Evolutionary conservation across 2,797 vertebrate genomes (phyloP), one percentile per base, ranked within the genome.

Genomic region (Enoplosus armatus): DNA sequence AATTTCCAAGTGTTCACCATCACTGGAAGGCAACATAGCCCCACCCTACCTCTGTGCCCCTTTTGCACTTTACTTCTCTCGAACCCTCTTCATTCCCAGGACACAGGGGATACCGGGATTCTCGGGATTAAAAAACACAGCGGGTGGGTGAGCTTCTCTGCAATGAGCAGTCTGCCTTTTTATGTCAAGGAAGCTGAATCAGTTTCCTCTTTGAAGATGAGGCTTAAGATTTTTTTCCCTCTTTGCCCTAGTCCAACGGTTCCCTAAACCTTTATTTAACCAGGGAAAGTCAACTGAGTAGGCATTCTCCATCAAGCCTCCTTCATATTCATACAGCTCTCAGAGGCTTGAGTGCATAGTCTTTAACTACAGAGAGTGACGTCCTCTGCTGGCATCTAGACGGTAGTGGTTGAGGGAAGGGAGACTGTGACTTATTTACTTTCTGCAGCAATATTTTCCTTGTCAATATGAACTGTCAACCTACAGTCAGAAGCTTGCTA

Each of bases 121-220:
- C 55, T 76, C 39, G 10, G 84, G 79, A 89, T 84, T 86, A 83
- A 84, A 63, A 73, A 61, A 50, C 27, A 41, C 72, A 82, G 80
- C 37, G 3, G 82, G 78, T 70, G 79, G 55, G 35, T 22, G 64
- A 72, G 71, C n/a, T 31, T 61, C 56, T 69, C 56, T 24, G 35
- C 54, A 18, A 48, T 51, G 50, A 83, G 69, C 43, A 77, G 41
- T 66, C 56, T 71, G 64, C 31, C 29, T 80, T 64, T 80, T 77
- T 45, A 66, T 41, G 2, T 83, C 56, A 83, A 59, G 22, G 51
- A 80, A 77, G 68, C 85, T 72, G 68, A 82, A 56, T 75, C 68
- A 61, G 51, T 75, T 75, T 60, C 45, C 48, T 71, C 76, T 86
- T 89, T 83, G 74, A 87, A 84, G 70, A 55, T 8, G 9, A 43